Base-by-base conservation (phyloP, 2,113 vertebrate genomes). In the Euleptes europaea region DNA sequence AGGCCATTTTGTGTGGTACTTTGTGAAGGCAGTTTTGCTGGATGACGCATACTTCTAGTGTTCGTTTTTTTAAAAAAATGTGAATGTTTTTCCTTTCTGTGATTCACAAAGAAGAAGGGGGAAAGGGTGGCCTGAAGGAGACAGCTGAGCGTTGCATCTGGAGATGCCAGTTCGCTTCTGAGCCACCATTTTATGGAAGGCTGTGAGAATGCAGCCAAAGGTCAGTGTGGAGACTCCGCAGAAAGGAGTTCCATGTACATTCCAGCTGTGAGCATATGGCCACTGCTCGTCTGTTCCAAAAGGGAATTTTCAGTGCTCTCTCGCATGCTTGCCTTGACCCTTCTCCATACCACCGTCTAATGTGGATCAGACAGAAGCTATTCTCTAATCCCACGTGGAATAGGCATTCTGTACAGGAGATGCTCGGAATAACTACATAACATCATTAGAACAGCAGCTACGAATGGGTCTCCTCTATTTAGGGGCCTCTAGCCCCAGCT, bases 321-420 rank as follows among this genome's bases (percentile, higher is more conserved):
- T 79, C 70, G 82, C 85, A 40, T 92, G 82, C 87, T 91, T 92
- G 88, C 88, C 94, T 94, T 94, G 93, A 94, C 91, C 91, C 72
- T 70, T 28, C 85, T 90, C 69, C 89, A 82, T 79, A 57, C 85
- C 47, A 57, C 84, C 90, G 88, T 92, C 90, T 87, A 73, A 72
- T 1, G 84, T 9, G 82, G 88, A 93, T 88, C 82, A 90, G 84
- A 82, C 80, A 90, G 54, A 38, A 93, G 82, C 80, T 85, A 12
- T 78, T 89, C 85, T 47, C 84, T 93, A 94, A 93, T 93, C 93
- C 85, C 83, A 79, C 1, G 0, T 80, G 86, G 86, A 86, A 84
- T 87, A 91, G 0, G 0, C 51, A 38, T 91, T 90, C 89, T 92
- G 85, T 26, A 40, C 63, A 67, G 85, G 80, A 82, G 82, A 91